A percentile compares a stretch with the other conserved stretches of the same genome.
Conservation (phyloP, 2,113 vertebrate genomes). For the Centropus unirufus region DNA sequence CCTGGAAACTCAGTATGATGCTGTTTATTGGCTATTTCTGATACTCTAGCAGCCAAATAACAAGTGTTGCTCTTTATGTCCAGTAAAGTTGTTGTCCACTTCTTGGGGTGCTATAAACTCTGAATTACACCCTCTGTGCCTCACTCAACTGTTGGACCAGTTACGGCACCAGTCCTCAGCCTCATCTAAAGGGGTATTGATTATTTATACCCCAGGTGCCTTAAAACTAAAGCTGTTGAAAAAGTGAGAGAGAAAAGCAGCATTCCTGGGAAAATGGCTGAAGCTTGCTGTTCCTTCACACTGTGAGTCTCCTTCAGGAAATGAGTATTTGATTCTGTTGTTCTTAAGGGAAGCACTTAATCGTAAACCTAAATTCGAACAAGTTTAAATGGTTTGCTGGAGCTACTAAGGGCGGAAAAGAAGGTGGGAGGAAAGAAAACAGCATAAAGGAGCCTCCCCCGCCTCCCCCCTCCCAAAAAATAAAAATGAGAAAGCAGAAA, state of each 20-base stretch:
- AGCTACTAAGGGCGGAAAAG: neutral
- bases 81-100: neutral
- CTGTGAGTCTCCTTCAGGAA: neutral
- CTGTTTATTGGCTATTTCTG: neutral
- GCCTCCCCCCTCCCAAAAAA: neutral
- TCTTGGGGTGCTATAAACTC: neutral
- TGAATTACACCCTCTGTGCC: neutral
- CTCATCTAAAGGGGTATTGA: neutral
- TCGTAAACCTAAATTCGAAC: neutral
- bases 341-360: neutral
- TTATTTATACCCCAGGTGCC: conserved; percentile 22
- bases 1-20: neutral
- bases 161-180: neutral
- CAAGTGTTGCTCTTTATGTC: neutral
- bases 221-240: neutral
- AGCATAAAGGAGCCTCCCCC: neutral
- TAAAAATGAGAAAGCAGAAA: neutral
- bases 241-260: neutral
- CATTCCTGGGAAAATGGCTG: neutral
- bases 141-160: neutral
- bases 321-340: neutral
- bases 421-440: neutral
- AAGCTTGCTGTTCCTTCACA: neutral
- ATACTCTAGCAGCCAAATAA: neutral
- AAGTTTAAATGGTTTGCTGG: neutral